These are phyloP conservation scores for Mylabris phalerata DNA, from an alignment of 1,140 invertebrate species.

Conservation along the genomic window DNA sequence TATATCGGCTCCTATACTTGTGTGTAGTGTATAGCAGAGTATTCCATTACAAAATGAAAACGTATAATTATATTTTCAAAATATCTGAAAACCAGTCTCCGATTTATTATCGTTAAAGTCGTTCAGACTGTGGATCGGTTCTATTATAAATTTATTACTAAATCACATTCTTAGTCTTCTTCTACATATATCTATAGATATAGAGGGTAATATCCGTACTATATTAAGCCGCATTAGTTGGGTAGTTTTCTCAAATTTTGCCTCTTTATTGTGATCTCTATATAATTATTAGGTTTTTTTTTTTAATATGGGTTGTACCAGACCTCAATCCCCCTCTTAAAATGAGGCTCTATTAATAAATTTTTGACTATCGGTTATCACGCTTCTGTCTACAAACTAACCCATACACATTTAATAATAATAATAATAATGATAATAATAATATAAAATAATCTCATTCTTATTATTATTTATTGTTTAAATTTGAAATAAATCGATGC, in stretches of 20 bases:
- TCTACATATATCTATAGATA: too few species aligned
- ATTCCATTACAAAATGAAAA: constrained; percentile 38
- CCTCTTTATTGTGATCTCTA: constrained; percentile 24
- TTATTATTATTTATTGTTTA: too few species aligned
- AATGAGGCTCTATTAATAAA: too few species aligned
- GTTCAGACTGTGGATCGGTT: constrained; percentile 24
- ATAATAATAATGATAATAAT: too few species aligned
- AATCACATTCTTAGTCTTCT: constrained; percentile 22
- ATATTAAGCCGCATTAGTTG: constrained; percentile 37
- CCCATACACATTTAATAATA: too few species aligned
- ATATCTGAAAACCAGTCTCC: constrained; percentile 37
- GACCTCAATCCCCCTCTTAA: too few species aligned
- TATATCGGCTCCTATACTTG: too few species aligned
- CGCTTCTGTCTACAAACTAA: too few species aligned
- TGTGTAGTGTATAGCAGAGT: constrained; percentile 1
- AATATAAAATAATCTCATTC: too few species aligned
- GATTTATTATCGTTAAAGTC: constrained; percentile 31
- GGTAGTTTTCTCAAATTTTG: constrained; percentile 37
- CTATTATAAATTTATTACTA: neutral
- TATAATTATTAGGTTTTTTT: constrained; percentile 29
- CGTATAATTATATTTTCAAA: constrained; percentile 38
- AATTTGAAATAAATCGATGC: too few species aligned
- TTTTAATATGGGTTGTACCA: neutral
- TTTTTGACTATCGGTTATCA: too few species aligned
- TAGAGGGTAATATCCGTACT: neutral